A percentile compares a stretch with the other conserved stretches of the same genome.
Evolutionary conservation across 35 echinoderm and acorn worm species (phyloP).

Genomic region (Heliocidaris erythrogramma): DNA sequence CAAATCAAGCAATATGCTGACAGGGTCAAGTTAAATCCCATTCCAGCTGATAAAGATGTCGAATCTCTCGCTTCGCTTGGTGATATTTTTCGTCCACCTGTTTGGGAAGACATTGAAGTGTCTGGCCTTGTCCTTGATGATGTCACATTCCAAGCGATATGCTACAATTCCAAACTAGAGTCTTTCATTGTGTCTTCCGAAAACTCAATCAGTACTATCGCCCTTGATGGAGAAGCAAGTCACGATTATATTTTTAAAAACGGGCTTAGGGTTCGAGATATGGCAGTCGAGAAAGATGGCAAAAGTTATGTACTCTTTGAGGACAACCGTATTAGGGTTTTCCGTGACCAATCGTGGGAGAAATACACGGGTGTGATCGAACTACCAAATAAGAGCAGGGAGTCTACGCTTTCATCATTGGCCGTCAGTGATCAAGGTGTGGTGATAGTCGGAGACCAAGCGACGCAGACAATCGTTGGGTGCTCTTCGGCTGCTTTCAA

Average conservation of each 20-base stretch:
- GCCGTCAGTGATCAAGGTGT: neutral
- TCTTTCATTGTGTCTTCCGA: neutral
- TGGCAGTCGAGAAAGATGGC: neutral
- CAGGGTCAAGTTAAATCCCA: neutral
- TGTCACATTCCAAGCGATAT: neutral
- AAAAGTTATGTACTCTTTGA: neutral
- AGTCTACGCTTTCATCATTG: neutral
- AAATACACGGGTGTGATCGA: neutral
- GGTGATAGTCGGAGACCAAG: constrained; percentile 17
- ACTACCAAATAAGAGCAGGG: neutral
- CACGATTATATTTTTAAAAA: neutral
- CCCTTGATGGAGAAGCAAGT: neutral
- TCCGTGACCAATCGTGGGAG: neutral
- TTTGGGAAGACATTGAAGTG: neutral
- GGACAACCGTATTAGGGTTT: neutral
- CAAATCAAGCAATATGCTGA: constrained; percentile 14
- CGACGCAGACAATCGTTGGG: neutral
- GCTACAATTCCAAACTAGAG: neutral
- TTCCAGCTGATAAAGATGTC: neutral
- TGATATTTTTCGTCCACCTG: neutral
- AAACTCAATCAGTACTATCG: neutral
- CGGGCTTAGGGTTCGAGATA: neutral
- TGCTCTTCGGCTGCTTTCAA: neutral
- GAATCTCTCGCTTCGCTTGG: constrained; percentile 7
- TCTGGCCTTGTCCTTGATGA: neutral